Percentiles rank a stretch among this genome's conserved stretches.
These are phyloP conservation scores for Helogale parvula DNA, from an alignment of 2,113 vertebrate genomes.

Conservation along the genomic window DNA sequence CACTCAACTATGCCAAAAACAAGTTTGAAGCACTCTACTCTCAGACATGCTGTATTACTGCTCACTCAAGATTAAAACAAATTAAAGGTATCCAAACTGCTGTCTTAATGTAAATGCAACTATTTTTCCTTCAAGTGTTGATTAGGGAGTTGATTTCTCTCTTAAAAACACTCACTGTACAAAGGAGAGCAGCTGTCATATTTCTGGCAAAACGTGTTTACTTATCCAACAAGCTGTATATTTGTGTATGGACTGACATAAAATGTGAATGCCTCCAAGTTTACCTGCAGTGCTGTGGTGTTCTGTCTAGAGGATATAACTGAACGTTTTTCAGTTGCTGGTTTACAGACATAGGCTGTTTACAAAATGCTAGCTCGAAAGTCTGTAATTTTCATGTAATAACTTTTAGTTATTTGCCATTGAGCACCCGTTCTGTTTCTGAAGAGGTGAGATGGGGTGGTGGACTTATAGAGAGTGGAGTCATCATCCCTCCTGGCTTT, in stretches of 20 bases:
- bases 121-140: slow-evolving; percentile 79
- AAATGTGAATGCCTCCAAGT: slow-evolving; percentile 66
- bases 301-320: slow-evolving; percentile 28
- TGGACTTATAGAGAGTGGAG: not conserved
- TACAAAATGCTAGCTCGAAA: slow-evolving; percentile 52
- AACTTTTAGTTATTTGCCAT: not conserved
- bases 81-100: slow-evolving; percentile 78
- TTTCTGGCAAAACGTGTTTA: slow-evolving; percentile 79
- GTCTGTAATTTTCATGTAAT: not conserved
- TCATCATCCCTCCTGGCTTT: not conserved
- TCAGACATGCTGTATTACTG: slow-evolving; percentile 76
- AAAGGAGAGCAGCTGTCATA: slow-evolving; percentile 78
- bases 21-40: slow-evolving; percentile 66
- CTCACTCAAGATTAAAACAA: slow-evolving; percentile 70
- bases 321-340: slow-evolving; percentile 48
- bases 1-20: slow-evolving; percentile 84
- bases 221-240: slow-evolving; percentile 74
- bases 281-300: slow-evolving; percentile 35
- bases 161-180: slow-evolving; percentile 82
- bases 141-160: slow-evolving; percentile 82
- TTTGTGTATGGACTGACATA: slow-evolving; percentile 74
- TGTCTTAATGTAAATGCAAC: slow-evolving; percentile 82
- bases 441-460: not conserved
- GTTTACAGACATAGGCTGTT: slow-evolving; percentile 74
- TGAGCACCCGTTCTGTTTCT: not conserved